Conservation (phyloP, 2,888 invertebrate genomes). For the Therioaphis trifolii region DNA sequence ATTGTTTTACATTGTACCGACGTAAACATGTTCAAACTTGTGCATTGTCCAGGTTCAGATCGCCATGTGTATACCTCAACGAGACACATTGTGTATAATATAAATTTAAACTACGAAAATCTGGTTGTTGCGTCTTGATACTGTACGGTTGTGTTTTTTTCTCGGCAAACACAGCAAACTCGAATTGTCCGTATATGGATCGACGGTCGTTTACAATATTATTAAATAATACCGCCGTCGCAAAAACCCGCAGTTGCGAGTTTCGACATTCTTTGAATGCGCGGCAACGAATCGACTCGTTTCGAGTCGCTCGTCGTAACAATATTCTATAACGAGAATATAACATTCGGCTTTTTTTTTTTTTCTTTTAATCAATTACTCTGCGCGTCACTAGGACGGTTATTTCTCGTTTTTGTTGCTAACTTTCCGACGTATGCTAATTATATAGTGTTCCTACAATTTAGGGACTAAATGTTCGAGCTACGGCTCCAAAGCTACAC, state of each 20-base stretch:
- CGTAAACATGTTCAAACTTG: not conserved
- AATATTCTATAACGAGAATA: no score
- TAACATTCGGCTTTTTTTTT: no score
- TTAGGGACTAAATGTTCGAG: no score
- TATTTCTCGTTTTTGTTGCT: no score
- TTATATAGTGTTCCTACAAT: no score
- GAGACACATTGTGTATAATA: not conserved
- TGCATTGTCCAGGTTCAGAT: not conserved
- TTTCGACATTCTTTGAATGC: slow-evolving; percentile 7
- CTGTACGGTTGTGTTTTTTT: not conserved
- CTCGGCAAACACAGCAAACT: not conserved
- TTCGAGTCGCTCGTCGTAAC: no score
- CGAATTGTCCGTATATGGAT: not conserved
- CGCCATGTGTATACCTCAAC: not conserved
- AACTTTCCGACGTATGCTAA: no score
- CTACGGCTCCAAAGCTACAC: no score
- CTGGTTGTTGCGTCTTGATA: not conserved
- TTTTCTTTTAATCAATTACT: no score
- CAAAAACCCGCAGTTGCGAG: not conserved
- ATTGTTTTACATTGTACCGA: not conserved
- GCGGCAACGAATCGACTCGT: not conserved
- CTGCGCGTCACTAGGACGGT: no score
- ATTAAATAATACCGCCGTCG: not conserved
- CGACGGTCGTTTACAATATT: not conserved
- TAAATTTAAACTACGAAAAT: not conserved